A percentile compares a stretch with the other conserved stretches of the same genome.
Evolutionary conservation across 2,797 vertebrate species (phyloP).

Genomic region (Lacerta viridis): DNA sequence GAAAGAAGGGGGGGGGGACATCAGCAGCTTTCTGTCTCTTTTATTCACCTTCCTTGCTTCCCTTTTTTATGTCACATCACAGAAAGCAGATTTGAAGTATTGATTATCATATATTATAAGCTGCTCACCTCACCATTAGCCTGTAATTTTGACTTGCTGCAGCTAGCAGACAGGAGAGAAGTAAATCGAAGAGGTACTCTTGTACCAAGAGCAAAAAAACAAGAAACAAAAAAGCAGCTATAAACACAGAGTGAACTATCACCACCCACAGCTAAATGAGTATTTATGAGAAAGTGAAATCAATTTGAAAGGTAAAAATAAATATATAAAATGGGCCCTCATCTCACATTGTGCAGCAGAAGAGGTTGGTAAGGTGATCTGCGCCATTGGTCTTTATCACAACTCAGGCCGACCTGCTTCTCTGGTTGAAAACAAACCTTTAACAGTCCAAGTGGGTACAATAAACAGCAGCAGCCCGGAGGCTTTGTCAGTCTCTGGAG

Average conservation of each 20-base stretch:
- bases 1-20: conserved; percentile 49
- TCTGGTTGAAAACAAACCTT: conserved; percentile 62
- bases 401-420: neutral
- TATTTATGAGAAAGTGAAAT: conserved; percentile 57
- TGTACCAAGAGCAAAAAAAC: conserved; percentile 60
- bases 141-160: conserved; percentile 68
- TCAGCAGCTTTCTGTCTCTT: conserved; percentile 37
- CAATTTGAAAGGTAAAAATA: conserved; percentile 63
- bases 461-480: conserved; percentile 65
- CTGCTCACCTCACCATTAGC: conserved; percentile 65
- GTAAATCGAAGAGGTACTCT: conserved; percentile 68
- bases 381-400: conserved; percentile 59
- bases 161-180: conserved; percentile 56
- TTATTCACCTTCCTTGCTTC: neutral
- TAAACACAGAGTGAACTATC: conserved; percentile 52
- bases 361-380: conserved; percentile 30
- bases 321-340: conserved; percentile 53
- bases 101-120: conserved; percentile 75
- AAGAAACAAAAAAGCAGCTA: conserved; percentile 55
- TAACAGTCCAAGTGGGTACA: conserved; percentile 53
- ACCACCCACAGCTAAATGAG: conserved; percentile 56
- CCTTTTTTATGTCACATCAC: conserved; percentile 65
- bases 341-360: conserved; percentile 34
- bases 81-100: conserved; percentile 67
- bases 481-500: conserved; percentile 61